Percentiles rank a stretch among this genome's conserved stretches.
These are phyloP conservation scores for Bolborhynchus lineola DNA, from an alignment of 2,113 vertebrate genomes.

Conservation along the genomic window DNA sequence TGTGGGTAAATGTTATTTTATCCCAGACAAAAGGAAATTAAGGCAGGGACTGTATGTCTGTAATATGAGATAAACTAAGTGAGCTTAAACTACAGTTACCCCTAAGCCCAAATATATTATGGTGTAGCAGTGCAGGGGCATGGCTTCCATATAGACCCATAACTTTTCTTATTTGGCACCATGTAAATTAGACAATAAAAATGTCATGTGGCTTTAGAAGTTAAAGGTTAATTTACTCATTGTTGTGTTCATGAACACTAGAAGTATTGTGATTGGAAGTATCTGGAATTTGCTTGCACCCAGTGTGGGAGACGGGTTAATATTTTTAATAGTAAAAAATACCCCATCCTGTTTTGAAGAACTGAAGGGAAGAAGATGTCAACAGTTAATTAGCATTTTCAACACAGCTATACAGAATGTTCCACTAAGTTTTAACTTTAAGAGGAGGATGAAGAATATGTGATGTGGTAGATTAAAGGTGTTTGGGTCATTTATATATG, in stretches of 20 bases:
- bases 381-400: background rate
- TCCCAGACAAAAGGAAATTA: conserved; percentile 14
- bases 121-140: background rate
- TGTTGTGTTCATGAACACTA: background rate
- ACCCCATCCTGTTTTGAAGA: background rate
- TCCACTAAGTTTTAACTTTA: background rate
- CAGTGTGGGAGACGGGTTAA: background rate
- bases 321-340: background rate
- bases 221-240: background rate
- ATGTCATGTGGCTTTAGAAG: background rate
- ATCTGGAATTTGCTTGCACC: background rate
- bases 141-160: background rate
- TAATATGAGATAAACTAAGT: background rate
- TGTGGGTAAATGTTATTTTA: background rate
- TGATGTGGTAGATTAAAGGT: background rate
- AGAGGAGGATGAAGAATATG: background rate
- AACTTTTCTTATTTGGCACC: background rate
- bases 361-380: background rate
- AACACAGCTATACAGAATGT: background rate
- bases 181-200: background rate
- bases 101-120: background rate
- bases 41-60: background rate
- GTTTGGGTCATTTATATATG: background rate
- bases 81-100: background rate
- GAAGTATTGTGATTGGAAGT: background rate